phyloP scores from a whole-genome alignment of 2,113 vertebrate genomes.

The Chrysochloris asiatica region DNA sequence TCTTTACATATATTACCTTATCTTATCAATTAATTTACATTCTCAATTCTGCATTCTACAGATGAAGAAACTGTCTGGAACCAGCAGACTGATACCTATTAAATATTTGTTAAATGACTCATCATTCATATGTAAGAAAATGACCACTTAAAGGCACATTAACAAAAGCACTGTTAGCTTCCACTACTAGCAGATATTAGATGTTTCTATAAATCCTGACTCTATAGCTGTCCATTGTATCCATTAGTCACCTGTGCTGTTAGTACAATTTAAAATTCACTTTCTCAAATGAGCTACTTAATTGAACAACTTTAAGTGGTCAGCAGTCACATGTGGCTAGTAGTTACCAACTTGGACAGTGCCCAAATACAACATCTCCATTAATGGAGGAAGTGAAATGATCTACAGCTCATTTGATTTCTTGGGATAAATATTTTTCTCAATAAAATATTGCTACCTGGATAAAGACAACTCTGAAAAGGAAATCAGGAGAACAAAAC shows the following conservation, averaged over 20 bases:
- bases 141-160: too few relatives aligned
- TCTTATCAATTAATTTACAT: too few relatives aligned
- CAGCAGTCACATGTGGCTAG: neutral
- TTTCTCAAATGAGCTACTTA: neutral
- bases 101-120: neutral
- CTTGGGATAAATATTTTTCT: too few relatives aligned
- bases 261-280: neutral
- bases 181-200: neutral
- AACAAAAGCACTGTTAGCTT: neutral
- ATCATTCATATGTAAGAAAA: too few relatives aligned
- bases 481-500: too few relatives aligned
- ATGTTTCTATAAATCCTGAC: neutral
- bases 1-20: too few relatives aligned
- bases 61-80: neutral
- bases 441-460: too few relatives aligned
- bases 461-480: too few relatives aligned
- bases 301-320: neutral
- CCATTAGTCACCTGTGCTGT: neutral
- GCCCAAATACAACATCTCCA: accelerated
- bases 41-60: too few relatives aligned
- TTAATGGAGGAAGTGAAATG: neutral
- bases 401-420: too few relatives aligned
- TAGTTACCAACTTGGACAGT: accelerated
- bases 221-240: neutral
- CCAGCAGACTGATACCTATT: neutral